phyloP scores from a whole-genome alignment of 64 coral and sea anemone genomes.

The Acropora tenuis region DNA sequence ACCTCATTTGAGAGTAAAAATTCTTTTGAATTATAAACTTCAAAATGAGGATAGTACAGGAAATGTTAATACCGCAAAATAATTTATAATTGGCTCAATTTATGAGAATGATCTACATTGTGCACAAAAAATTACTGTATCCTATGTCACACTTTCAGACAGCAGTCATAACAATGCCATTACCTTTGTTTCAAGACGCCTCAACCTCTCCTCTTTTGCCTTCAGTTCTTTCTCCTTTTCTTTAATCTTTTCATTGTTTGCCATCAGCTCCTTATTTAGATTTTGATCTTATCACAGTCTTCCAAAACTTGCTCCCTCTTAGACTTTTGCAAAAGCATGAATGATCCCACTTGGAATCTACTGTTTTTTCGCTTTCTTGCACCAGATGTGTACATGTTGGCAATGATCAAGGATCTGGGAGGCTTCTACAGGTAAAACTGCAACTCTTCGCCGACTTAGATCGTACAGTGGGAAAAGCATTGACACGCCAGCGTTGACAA shows the following conservation, averaged over 20 bases:
- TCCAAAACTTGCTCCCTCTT: not conserved
- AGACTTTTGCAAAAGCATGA: not conserved
- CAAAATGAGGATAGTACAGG: not conserved
- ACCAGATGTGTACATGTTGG: not conserved
- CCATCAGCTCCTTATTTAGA: not conserved
- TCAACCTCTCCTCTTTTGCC: not conserved
- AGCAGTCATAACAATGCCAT: not conserved
- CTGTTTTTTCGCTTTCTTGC: not conserved
- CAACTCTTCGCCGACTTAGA: not conserved
- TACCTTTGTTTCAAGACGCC: not conserved
- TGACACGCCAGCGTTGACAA: too few relatives aligned
- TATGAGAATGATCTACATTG: too few relatives aligned
- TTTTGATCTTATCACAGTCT: not conserved
- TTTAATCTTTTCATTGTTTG: not conserved
- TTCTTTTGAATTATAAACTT: not conserved
- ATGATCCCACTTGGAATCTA: not conserved
- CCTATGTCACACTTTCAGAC: too few relatives aligned
- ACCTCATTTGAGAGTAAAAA: too few relatives aligned
- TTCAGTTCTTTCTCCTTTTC: not conserved
- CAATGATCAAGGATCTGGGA: not conserved
- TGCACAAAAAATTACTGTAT: too few relatives aligned
- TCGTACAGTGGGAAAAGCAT: not conserved
- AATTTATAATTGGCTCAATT: not conserved
- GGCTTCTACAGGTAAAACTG: not conserved
- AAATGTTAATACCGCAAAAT: slow-evolving; percentile 15